Evolutionary conservation across 2,113 vertebrate species (phyloP).

Genomic region (Hypanus sabinus): DNA sequence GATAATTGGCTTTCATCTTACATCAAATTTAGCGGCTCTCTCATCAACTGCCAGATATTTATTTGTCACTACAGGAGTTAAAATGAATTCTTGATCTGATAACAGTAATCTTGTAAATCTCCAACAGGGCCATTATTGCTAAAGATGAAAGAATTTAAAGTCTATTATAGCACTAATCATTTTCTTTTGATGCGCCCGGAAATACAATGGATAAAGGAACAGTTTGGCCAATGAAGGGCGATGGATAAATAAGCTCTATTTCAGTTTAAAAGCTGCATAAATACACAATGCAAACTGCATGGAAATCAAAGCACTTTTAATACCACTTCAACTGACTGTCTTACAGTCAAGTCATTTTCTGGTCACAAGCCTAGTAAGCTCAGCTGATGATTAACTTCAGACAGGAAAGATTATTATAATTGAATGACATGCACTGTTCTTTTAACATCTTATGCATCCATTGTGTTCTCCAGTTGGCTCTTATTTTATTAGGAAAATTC

Average conservation of each 20-base stretch:
- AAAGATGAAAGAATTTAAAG: background rate
- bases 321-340: background rate
- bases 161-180: background rate
- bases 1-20: background rate
- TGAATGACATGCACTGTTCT: background rate
- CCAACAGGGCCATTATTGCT: background rate
- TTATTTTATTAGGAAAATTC: background rate
- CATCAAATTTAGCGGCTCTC: background rate
- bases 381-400: constrained; percentile 22
- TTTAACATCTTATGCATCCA: background rate
- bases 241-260: background rate
- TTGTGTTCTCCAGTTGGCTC: constrained; percentile 12
- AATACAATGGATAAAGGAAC: background rate
- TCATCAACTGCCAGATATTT: background rate
- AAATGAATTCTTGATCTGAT: constrained; percentile 23
- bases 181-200: background rate
- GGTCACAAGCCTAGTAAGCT: background rate
- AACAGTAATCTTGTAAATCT: constrained; percentile 14
- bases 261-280: background rate
- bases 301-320: background rate
- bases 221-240: background rate
- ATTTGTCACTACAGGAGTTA: constrained; percentile 3
- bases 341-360: constrained; percentile 15
- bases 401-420: constrained; percentile 14
- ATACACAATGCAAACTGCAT: background rate